phyloP scores from a whole-genome alignment of 2,113 vertebrate species.

The Seriola quinqueradiata region DNA sequence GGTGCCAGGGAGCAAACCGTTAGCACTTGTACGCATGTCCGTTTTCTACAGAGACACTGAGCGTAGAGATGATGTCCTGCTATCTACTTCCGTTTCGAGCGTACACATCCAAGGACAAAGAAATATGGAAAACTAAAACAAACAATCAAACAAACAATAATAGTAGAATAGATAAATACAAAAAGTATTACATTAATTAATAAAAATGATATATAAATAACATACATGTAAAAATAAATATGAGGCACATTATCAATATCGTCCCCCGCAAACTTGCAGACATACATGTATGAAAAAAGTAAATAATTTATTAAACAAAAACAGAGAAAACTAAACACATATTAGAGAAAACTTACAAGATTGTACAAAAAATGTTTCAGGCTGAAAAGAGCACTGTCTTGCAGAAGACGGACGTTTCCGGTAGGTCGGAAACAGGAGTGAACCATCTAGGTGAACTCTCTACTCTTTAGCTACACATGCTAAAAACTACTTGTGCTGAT shows the following conservation, averaged over 20 bases:
- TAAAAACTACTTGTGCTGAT: neutral
- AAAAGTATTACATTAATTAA: neutral
- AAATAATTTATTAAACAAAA: neutral
- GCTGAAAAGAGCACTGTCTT: too few relatives aligned
- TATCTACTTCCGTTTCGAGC: slow-evolving; percentile 8
- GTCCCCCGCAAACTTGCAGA: neutral
- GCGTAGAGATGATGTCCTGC: fast-evolving
- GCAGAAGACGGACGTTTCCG: neutral
- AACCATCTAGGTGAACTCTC: slow-evolving; percentile 27
- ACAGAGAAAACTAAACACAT: neutral
- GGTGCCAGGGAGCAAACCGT: neutral
- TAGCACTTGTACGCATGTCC: slow-evolving; percentile 46
- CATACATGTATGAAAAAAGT: neutral
- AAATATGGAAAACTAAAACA: neutral
- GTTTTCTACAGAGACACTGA: neutral
- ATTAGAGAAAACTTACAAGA: neutral
- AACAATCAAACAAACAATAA: neutral
- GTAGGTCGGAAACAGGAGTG: neutral
- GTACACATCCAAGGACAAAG: neutral
- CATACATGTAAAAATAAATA: too few relatives aligned
- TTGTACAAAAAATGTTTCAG: too few relatives aligned
- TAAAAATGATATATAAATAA: neutral
- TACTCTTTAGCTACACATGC: slow-evolving; percentile 3
- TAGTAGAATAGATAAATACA: neutral
- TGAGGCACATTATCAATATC: too few relatives aligned